Percentiles rank a stretch among this genome's conserved stretches.
phyloP scores from a whole-genome alignment of 2,888 invertebrate genomes.

The Leptothorax acervorum region DNA sequence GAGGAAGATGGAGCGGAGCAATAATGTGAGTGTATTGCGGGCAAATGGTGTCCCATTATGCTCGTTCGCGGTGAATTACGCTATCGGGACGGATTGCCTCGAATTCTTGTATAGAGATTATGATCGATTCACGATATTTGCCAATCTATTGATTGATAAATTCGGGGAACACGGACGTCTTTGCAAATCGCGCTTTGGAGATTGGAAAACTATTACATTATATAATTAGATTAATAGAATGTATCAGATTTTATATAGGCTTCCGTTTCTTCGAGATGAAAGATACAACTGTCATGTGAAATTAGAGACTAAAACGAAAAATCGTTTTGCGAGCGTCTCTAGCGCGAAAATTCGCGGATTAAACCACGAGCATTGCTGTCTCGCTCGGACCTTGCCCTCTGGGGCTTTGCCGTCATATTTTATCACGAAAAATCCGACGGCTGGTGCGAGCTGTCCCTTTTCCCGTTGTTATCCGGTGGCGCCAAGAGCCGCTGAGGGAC shows the following conservation, averaged over 20 bases:
- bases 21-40: constrained; percentile 74
- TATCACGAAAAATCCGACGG: constrained; percentile 75
- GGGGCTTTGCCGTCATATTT: constrained; percentile 72
- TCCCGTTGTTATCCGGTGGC: constrained; percentile 66
- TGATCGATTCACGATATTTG: constrained; percentile 62
- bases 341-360: constrained; percentile 44
- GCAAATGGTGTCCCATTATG: constrained; percentile 81
- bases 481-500: constrained; percentile 47
- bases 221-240: not conserved
- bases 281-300: not conserved
- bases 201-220: not conserved
- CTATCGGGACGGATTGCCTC: constrained; percentile 66
- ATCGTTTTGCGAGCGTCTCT: not conserved
- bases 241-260: not conserved
- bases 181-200: not conserved
- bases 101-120: constrained; percentile 65
- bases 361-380: constrained; percentile 25
- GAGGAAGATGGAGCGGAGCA: constrained; percentile 47
- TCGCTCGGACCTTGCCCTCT: constrained; percentile 33
- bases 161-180: not conserved
- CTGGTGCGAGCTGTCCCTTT: constrained; percentile 58
- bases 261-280: not conserved
- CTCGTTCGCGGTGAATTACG: constrained; percentile 69
- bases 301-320: not conserved
- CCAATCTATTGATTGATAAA: constrained; percentile 16